A percentile compares a stretch with the other conserved stretches of the same genome.
These are phyloP conservation scores for Archaeoteleia sp. DNA, from an alignment of 2,888 invertebrate species.

Conservation along the genomic window DNA sequence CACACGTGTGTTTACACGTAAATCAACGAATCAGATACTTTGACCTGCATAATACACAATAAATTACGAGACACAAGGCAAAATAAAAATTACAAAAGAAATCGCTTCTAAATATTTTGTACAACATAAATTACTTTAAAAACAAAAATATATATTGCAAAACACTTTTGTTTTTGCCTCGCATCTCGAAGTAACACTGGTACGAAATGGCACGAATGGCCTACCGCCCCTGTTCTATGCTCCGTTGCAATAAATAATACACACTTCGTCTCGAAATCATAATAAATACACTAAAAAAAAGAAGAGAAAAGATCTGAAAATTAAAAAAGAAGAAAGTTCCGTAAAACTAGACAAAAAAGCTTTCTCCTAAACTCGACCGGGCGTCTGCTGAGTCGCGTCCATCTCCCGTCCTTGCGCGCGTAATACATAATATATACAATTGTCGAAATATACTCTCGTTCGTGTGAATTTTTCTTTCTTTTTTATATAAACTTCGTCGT, in stretches of 20 bases:
- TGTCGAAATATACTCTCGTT: constrained; percentile 34
- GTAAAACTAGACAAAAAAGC: constrained; percentile 33
- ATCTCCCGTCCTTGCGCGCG: constrained; percentile 18
- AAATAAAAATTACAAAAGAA: constrained; percentile 10
- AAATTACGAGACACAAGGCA: constrained; percentile 20
- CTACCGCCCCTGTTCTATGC: background rate
- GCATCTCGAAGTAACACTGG: constrained; percentile 34
- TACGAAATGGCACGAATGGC: constrained; percentile 63
- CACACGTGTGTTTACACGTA: constrained; percentile 18
- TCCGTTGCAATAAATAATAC: background rate
- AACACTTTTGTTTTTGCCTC: constrained; percentile 2
- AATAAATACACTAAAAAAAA: constrained; percentile 16
- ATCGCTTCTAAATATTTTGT: constrained; percentile 6
- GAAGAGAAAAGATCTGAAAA: background rate
- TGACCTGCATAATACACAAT: constrained; percentile 24
- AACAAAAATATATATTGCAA: constrained; percentile 24
- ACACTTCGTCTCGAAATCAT: constrained; percentile 4
- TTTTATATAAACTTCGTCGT: constrained; percentile 3
- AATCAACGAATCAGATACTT: constrained; percentile 24
- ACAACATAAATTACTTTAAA: constrained; percentile 31
- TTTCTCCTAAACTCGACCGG: constrained; percentile 35
- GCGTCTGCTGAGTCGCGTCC: constrained; percentile 38
- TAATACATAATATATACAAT: constrained; percentile 43
- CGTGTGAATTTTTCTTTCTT: too few species aligned
- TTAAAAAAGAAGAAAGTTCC: constrained; percentile 13